These are phyloP conservation scores for Procavia capensis DNA, from an alignment of 2,113 vertebrate species.

Conservation along the genomic window DNA sequence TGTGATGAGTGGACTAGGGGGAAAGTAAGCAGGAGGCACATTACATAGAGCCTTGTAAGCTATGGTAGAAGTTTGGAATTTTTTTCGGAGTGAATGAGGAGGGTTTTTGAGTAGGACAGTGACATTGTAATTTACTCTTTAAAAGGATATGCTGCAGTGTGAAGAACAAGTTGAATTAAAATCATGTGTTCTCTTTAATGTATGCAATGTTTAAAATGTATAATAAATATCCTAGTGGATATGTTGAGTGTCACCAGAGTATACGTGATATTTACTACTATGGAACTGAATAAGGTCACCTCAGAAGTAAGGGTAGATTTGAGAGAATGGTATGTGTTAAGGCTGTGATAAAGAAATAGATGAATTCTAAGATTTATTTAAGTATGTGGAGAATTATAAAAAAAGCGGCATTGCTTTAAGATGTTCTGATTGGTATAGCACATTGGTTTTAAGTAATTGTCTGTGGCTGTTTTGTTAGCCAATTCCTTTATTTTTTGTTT, in stretches of 20 bases:
- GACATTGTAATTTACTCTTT: constrained; percentile 32
- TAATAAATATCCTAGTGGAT: not conserved
- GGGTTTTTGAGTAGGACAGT: constrained; percentile 35
- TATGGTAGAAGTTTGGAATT: not conserved
- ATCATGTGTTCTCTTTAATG: not conserved
- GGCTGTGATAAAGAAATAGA: not conserved
- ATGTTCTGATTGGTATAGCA: constrained; percentile 36
- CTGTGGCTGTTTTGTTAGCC: constrained; percentile 34
- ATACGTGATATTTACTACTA: not conserved
- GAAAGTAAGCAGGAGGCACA: not conserved
- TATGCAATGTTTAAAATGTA: not conserved
- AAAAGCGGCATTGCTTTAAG: constrained; percentile 30
- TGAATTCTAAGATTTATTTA: not conserved
- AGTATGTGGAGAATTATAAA: constrained; percentile 12
- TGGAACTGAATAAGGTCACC: not conserved
- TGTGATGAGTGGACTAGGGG: not conserved
- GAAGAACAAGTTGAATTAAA: not conserved
- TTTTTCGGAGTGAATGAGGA: not conserved
- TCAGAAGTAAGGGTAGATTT: constrained; percentile 29
- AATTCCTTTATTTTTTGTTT: constrained; percentile 49
- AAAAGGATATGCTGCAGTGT: not conserved
- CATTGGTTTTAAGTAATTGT: constrained; percentile 48
- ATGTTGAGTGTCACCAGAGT: not conserved
- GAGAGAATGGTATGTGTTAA: constrained; percentile 42
- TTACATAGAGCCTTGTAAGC: not conserved